Conservation (phyloP, 2,888 invertebrate species). For the Drosophila cognata region DNA sequence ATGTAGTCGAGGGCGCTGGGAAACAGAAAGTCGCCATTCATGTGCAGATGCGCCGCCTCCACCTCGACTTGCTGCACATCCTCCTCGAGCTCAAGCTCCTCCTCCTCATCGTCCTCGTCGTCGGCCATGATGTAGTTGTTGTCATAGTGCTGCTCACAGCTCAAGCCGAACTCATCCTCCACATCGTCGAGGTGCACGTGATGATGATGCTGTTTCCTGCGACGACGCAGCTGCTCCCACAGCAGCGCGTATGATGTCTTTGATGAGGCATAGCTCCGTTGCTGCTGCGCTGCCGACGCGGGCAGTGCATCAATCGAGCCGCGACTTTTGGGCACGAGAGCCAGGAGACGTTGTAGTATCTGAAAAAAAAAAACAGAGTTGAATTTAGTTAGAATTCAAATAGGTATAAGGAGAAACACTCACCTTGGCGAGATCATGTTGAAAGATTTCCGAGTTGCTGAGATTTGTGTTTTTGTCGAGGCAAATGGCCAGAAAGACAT, state of each 20-base stretch:
- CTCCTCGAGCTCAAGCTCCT: conserved; percentile 8
- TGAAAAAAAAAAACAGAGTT: conserved; percentile 19
- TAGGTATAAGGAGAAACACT: neutral
- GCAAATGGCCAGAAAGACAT: conserved; percentile 86
- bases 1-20: conserved; percentile 66
- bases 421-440: conserved; percentile 85
- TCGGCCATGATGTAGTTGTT: conserved; percentile 65
- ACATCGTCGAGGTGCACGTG: conserved; percentile 69
- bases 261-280: conserved; percentile 60
- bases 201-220: conserved; percentile 60
- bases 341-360: conserved; percentile 84
- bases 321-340: conserved; percentile 80
- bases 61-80: conserved; percentile 42
- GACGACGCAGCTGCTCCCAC: conserved; percentile 56
- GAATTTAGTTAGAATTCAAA: neutral
- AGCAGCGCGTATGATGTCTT: conserved; percentile 65
- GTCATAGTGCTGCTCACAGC: conserved; percentile 59
- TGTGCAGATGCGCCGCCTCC: conserved; percentile 43
- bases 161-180: conserved; percentile 68
- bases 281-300: conserved; percentile 42
- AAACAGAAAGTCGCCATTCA: conserved; percentile 70
- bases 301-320: conserved; percentile 40
- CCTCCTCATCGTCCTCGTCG: conserved; percentile 62
- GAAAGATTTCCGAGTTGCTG: conserved; percentile 83
- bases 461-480: conserved; percentile 85